Evolutionary conservation across 2,113 vertebrate species (phyloP).

Genomic region (Poecile atricapillus): DNA sequence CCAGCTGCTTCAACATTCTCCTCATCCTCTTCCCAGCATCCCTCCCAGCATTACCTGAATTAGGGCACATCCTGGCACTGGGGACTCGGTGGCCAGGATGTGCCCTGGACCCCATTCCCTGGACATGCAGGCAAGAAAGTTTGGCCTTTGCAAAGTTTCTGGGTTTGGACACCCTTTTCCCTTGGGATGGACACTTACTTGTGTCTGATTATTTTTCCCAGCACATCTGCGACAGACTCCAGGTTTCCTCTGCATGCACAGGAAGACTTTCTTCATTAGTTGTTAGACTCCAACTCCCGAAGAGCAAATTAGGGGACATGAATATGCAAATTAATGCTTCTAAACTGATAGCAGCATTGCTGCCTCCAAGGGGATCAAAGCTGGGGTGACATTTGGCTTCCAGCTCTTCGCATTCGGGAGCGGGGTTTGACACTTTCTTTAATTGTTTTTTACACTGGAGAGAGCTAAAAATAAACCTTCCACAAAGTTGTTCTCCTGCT

Average conservation of each 20-base stretch:
- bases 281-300: background rate
- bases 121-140: background rate
- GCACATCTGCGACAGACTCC: background rate
- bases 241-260: background rate
- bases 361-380: conserved; percentile 6
- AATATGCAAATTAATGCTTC: conserved; percentile 49
- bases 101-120: no score
- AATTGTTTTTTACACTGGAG: background rate
- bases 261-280: conserved; percentile 28
- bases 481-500: background rate
- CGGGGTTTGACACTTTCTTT: background rate
- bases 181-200: background rate
- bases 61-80: background rate
- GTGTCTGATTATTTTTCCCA: background rate
- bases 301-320: conserved; percentile 48
- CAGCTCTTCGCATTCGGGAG: background rate
- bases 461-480: background rate
- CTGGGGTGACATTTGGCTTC: conserved; percentile 30
- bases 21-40: background rate
- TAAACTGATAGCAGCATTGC: background rate
- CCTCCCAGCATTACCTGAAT: no score
- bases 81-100: fast-evolving
- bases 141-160: background rate
- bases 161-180: background rate
- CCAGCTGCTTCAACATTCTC: background rate